A percentile compares a stretch with the other conserved stretches of the same genome.
Evolutionary conservation across 2,113 vertebrate genomes (phyloP).

Genomic region (Oxyura jamaicensis): DNA sequence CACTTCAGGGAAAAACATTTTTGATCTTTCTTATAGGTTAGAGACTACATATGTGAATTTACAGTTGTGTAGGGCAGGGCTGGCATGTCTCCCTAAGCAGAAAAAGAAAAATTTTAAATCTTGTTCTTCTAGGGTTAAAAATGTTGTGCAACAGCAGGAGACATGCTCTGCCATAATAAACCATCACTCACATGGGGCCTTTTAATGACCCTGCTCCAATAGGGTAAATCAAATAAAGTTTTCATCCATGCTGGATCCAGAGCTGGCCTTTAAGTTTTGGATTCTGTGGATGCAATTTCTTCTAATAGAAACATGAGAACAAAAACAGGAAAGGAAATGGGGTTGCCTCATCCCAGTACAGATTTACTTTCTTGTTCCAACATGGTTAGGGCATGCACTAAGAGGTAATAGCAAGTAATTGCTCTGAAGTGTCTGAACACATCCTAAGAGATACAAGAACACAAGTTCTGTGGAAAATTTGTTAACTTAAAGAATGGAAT

Average conservation of each 20-base stretch:
- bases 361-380: slow-evolving; percentile 29
- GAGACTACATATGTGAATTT: not conserved
- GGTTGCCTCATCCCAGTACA: not conserved
- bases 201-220: not conserved
- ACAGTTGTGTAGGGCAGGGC: not conserved
- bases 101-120: not conserved
- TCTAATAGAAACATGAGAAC: not conserved
- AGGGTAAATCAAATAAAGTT: not conserved
- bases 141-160: not conserved
- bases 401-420: slow-evolving; percentile 20
- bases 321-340: not conserved
- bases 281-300: not conserved
- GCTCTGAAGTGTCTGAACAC: not conserved
- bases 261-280: not conserved
- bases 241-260: not conserved
- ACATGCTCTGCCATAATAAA: not conserved
- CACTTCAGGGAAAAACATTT: not conserved
- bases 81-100: not conserved
- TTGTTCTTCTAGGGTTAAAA: not conserved
- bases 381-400: not conserved
- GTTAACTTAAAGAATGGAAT: not conserved
- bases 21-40: not conserved
- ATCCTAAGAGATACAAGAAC: not conserved
- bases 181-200: not conserved
- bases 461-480: not conserved